Conservation (phyloP, 2,797 vertebrate species). For the Esox masquinongy region DNA sequence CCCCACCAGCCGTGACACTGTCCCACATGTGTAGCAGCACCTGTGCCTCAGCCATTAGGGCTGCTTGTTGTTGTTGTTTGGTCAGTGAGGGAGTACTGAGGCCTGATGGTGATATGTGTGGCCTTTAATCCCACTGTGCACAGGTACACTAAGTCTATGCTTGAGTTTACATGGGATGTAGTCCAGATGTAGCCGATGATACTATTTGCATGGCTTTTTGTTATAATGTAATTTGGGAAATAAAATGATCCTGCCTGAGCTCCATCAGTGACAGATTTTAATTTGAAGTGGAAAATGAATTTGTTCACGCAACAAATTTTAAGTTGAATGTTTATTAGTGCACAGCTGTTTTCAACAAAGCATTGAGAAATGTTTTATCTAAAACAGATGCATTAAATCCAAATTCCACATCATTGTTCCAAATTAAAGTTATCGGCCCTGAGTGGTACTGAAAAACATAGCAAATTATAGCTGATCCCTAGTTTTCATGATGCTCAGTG, state of each 20-base stretch:
- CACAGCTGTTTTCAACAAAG: too few species aligned
- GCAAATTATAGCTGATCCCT: too few species aligned
- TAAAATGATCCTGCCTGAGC: too few species aligned
- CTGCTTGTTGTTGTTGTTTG: not conserved
- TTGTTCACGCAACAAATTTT: too few species aligned
- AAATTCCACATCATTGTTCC: too few species aligned
- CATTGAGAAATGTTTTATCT: too few species aligned
- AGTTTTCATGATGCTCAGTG: not conserved
- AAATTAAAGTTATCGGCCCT: too few species aligned
- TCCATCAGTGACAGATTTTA: too few species aligned
- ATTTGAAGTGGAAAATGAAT: too few species aligned
- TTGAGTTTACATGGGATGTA: constrained; percentile 4
- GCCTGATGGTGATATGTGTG: constrained; percentile 58
- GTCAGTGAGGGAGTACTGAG: constrained; percentile 12
- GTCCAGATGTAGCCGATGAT: constrained; percentile 15
- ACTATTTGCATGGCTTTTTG: constrained; percentile 4
- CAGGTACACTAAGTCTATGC: constrained; percentile 40
- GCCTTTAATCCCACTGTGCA: constrained; percentile 49
- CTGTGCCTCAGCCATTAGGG: constrained; percentile 32
- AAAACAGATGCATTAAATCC: too few species aligned
- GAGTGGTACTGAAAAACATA: too few species aligned
- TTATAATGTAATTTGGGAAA: not conserved
- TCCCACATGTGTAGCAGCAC: constrained; percentile 31
- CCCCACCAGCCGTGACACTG: constrained; percentile 39
- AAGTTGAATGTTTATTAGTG: too few species aligned